A percentile compares a stretch with the other conserved stretches of the same genome.
These are phyloP conservation scores for Cepphus grylle DNA, from an alignment of 2,113 vertebrate genomes.

Conservation along the genomic window DNA sequence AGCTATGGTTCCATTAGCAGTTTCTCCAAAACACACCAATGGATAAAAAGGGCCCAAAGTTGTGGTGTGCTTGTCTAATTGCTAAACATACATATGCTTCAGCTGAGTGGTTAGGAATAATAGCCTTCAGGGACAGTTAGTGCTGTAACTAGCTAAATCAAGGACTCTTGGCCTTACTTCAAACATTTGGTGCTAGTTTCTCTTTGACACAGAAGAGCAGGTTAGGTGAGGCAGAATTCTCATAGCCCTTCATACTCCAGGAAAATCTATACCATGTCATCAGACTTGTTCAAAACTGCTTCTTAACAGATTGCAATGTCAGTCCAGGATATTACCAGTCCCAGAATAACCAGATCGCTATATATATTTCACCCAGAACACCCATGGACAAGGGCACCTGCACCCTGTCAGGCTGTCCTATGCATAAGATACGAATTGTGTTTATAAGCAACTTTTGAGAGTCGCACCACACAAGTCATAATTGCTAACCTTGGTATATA, in stretches of 20 bases:
- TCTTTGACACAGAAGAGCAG: background rate
- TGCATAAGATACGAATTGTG: background rate
- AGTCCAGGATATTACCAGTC: background rate
- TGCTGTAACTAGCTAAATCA: background rate
- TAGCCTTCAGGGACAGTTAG: background rate
- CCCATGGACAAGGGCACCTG: background rate
- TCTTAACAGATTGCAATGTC: conserved; percentile 21
- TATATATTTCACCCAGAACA: conserved; percentile 3
- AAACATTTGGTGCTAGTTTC: background rate
- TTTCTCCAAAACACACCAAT: background rate
- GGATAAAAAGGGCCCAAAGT: background rate
- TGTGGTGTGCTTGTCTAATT: background rate
- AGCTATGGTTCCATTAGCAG: background rate
- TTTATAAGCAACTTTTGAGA: conserved; percentile 2
- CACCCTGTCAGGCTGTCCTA: background rate
- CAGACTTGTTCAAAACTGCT: conserved; percentile 4
- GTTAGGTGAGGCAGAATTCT: background rate
- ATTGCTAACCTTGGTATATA: background rate
- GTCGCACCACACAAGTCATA: background rate
- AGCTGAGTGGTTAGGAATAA: background rate
- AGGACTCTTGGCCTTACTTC: background rate
- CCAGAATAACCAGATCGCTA: conserved; percentile 38
- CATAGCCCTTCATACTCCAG: background rate
- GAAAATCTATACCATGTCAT: conserved; percentile 44
- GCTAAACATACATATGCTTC: background rate